Conservation (phyloP, 2,888 invertebrate species). For the Hedya salicella region DNA sequence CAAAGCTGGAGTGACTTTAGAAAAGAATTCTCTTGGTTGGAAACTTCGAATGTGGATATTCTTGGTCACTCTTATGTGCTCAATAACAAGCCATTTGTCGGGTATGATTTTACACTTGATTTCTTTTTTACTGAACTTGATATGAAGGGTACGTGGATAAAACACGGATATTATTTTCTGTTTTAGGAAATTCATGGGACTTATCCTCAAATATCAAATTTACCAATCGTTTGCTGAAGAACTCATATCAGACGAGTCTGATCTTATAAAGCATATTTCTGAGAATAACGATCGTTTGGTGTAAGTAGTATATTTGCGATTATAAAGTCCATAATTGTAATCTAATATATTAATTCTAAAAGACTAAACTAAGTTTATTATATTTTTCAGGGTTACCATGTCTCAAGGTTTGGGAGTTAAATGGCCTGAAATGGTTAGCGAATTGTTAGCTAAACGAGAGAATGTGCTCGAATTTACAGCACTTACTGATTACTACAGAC, state of each 20-base stretch:
- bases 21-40: slow-evolving; percentile 74
- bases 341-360: too few species aligned
- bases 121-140: too few species aligned
- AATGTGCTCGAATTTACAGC: slow-evolving; percentile 79
- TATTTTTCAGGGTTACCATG: slow-evolving; percentile 68
- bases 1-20: slow-evolving; percentile 82
- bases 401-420: slow-evolving; percentile 73
- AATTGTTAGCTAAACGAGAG: slow-evolving; percentile 76
- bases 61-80: slow-evolving; percentile 80
- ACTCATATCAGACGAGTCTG: slow-evolving; percentile 72
- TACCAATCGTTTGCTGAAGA: slow-evolving; percentile 81
- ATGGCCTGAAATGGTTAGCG: slow-evolving; percentile 81
- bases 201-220: slow-evolving; percentile 84
- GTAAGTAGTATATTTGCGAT: slow-evolving; percentile 60
- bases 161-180: slow-evolving; percentile 30
- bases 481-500: slow-evolving; percentile 82
- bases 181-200: slow-evolving; percentile 84
- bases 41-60: slow-evolving; percentile 77
- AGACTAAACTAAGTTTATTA: slow-evolving; percentile 7
- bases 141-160: too few species aligned
- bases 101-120: slow-evolving; percentile 62
- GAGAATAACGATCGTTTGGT: slow-evolving; percentile 70
- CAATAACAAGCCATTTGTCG: slow-evolving; percentile 83
- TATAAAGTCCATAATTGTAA: too few species aligned
- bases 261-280: slow-evolving; percentile 73